A percentile compares a stretch with the other conserved stretches of the same genome.
Evolutionary conservation across 2,113 vertebrate genomes (phyloP).

Genomic region (Calcarius ornatus): DNA sequence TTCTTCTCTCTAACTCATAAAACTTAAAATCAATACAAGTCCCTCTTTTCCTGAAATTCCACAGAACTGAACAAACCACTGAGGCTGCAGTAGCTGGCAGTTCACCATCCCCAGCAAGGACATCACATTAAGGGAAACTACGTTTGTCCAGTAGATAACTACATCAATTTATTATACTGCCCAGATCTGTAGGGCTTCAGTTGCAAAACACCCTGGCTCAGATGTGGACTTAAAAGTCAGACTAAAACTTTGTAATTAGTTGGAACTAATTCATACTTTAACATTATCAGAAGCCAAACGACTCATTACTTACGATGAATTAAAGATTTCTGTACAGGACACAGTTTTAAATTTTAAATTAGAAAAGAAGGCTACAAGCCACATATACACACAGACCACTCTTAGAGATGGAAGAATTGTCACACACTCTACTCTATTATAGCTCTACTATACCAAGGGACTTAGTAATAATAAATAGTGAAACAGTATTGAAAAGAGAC

Average conservation of each 20-base stretch:
- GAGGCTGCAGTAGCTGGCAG: background rate
- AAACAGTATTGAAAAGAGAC: background rate
- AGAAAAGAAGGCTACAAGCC: background rate
- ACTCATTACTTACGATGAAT: background rate
- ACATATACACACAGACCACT: background rate
- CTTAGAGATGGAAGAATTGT: background rate
- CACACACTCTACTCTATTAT: too few species aligned
- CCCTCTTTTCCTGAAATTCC: background rate
- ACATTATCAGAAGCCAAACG: background rate
- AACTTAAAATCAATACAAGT: background rate
- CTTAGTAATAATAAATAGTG: background rate
- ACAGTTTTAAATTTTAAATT: background rate
- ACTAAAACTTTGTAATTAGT: background rate
- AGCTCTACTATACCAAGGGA: background rate
- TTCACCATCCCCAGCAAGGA: background rate
- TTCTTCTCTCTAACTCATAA: background rate
- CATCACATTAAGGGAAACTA: background rate
- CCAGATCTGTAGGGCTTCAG: background rate
- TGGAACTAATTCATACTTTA: background rate
- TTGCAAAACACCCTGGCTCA: background rate
- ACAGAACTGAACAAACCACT: background rate
- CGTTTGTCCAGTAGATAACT: background rate
- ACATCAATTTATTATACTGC: background rate
- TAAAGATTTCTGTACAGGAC: background rate
- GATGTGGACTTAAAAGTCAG: background rate